Evolutionary conservation across 1,140 invertebrate species (phyloP).

Genomic region (Neodiprion virginianus): DNA sequence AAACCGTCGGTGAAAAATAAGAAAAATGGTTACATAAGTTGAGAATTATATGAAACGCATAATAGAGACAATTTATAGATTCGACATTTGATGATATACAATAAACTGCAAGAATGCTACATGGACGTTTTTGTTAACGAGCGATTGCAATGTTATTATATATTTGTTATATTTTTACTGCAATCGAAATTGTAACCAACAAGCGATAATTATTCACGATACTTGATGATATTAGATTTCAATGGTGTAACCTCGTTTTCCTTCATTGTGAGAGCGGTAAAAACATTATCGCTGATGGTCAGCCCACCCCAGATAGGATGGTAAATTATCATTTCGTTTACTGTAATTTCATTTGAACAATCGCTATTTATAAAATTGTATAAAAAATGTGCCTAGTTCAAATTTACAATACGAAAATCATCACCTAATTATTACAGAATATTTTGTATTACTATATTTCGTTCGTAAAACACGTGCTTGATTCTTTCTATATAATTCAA

Average conservation of each 20-base stretch:
- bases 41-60: not conserved
- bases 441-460: not conserved
- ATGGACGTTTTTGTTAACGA: not conserved
- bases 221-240: not conserved
- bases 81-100: too few relatives aligned
- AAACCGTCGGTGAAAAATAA: not conserved
- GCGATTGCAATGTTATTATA: not conserved
- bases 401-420: not conserved
- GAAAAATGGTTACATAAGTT: not conserved
- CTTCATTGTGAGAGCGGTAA: not conserved
- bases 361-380: not conserved
- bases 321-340: not conserved
- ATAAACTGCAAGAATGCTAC: not conserved
- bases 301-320: not conserved
- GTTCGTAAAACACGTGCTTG: not conserved
- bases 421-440: not conserved
- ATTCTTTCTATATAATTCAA: not conserved
- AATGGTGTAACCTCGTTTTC: not conserved
- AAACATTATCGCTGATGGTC: not conserved
- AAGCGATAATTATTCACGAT: not conserved
- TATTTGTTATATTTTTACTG: not conserved
- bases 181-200: not conserved
- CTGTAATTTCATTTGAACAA: not conserved
- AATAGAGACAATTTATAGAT: too few relatives aligned
- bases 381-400: constrained; percentile 6